Percentiles rank a stretch among this genome's conserved stretches.
Evolutionary conservation across 1,140 invertebrate genomes (phyloP).

Genomic region (Tyrophagus putrescentiae): DNA sequence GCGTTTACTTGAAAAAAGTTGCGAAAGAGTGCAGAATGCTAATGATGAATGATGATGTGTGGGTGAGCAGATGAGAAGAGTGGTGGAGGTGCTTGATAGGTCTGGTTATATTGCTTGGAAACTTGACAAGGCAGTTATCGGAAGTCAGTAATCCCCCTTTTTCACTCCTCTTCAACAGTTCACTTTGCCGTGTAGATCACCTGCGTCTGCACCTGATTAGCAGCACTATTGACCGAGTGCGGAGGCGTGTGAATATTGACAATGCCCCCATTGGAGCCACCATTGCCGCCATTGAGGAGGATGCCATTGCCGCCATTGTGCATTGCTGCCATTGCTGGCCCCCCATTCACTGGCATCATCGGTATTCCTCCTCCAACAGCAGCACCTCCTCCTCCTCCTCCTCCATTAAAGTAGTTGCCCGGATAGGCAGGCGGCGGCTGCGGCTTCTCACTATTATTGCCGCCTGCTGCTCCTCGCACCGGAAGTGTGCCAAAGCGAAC

Average conservation of each 20-base stretch:
- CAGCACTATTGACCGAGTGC: not conserved
- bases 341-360: not conserved
- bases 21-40: no score
- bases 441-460: not conserved
- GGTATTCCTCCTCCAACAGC: not conserved
- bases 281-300: no score
- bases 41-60: no score
- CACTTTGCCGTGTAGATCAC: slow-evolving; percentile 9
- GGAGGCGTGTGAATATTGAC: not conserved
- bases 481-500: slow-evolving; percentile 13
- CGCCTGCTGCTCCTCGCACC: not conserved
- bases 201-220: slow-evolving; percentile 3
- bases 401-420: not conserved
- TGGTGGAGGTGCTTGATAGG: no score
- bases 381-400: not conserved
- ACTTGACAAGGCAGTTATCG: no score
- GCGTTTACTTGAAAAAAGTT: no score
- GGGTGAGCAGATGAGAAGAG: no score
- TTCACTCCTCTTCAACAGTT: no score
- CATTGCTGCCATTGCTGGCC: no score
- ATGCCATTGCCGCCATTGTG: no score
- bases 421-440: slow-evolving; percentile 2
- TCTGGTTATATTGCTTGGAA: no score
- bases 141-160: no score
- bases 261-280: not conserved